Evolutionary conservation across 2,888 invertebrate species (phyloP), one percentile per base, ranked within the genome.

Genomic region (Amphipyra berbera): DNA sequence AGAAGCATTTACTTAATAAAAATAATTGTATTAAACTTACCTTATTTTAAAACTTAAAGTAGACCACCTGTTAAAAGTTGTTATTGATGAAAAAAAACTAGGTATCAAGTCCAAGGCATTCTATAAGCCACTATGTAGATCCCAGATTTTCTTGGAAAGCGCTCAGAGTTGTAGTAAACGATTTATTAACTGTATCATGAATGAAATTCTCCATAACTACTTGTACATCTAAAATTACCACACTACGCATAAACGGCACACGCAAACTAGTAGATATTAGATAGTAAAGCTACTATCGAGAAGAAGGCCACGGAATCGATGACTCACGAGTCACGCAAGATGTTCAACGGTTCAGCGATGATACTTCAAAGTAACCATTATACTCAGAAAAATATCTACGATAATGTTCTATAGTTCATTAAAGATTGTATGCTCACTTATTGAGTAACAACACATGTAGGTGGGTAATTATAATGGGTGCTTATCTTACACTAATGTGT

Each of bases 401-500:
- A 45, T 62, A 42, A 58, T 35, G 46, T 49, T 55, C 12, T 59
- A 48, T 61, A 61, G 21, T 13, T 59, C 37, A 57, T 57, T 62
- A 71, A 57, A 49, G 41, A 58, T 53, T 57, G 15, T 45, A 47
- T 50, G n/a, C 33, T 41, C 35, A 35, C 42, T 50, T 61, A 76
- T 55, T 64, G 49, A 64, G 47, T 65, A 62, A 59, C 55, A 44
- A 53, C 55, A 47, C 52, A 67, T 61, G 58, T 76, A 61, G 45
- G 42, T 38, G 48, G 50, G 50, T 59, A 60, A 68, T 66, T 59
- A 65, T 64, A 52, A 47, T 63, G 47, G 6, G 42, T 45, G 48
- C 58, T 80, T 80, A 78, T 78, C 74, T 69, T 21, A 6, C 15
- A 62, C 63, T 76, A 80, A 80, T 81, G 81, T 74, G 48, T 64